Evolutionary conservation across 2,888 invertebrate genomes (phyloP).

Genomic region (Crematogaster levior): DNA sequence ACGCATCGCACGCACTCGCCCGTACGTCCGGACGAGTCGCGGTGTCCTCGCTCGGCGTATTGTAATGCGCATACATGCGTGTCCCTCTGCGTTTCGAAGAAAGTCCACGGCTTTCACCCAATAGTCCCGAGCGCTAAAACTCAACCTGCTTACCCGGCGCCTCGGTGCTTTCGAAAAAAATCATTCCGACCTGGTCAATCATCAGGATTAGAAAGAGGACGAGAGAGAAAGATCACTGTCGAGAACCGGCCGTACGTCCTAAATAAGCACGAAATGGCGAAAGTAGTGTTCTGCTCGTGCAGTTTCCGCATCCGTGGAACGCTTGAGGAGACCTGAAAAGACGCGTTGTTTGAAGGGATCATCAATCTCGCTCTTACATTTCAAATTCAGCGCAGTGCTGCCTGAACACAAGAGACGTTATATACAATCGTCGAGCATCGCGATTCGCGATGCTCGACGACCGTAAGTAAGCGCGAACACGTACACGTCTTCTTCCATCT

Average conservation of each 20-base stretch:
- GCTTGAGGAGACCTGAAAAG: not conserved
- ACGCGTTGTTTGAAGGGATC: constrained; percentile 5
- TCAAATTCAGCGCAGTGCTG: constrained; percentile 17
- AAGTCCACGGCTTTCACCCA: constrained; percentile 72
- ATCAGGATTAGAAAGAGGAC: not conserved
- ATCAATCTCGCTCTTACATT: constrained; percentile 5
- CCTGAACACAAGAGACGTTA: constrained; percentile 52
- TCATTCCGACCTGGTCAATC: not conserved
- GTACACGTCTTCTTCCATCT: constrained; percentile 56
- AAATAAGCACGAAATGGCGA: constrained; percentile 22
- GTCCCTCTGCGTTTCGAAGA: constrained; percentile 61
- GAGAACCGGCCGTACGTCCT: constrained; percentile 16
- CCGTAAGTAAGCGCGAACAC: constrained; percentile 41
- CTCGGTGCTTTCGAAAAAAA: constrained; percentile 31
- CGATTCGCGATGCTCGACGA: constrained; percentile 43
- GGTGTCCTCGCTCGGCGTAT: constrained; percentile 38
- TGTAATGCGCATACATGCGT: constrained; percentile 27
- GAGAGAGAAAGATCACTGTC: not conserved
- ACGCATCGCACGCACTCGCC: constrained; percentile 17
- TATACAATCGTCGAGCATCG: constrained; percentile 57
- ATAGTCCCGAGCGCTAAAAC: constrained; percentile 48
- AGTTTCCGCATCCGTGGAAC: not conserved
- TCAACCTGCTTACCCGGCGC: constrained; percentile 25
- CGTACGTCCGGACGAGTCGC: not conserved
- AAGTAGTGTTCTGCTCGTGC: constrained; percentile 8